Evolutionary conservation across 2,888 invertebrate genomes (phyloP), one percentile per base, ranked within the genome.

Genomic region (Adela reaumurella): DNA sequence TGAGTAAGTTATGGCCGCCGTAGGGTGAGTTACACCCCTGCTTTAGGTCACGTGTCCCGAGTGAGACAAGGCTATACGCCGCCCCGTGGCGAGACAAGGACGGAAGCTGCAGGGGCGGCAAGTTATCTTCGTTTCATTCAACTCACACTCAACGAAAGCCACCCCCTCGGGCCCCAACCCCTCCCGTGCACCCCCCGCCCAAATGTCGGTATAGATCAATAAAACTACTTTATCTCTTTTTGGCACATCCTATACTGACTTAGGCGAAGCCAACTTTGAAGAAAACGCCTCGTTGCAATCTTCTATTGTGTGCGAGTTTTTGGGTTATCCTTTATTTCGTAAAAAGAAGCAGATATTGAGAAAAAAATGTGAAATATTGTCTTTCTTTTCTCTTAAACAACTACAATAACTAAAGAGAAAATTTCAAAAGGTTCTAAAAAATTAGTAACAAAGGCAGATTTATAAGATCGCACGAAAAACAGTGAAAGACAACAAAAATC

Each of bases 191-290:
- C 11, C 35, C n/a, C 35, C 70, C 65, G 61, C 73, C 70, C 68
- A 73, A 74, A 76, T 72, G 77, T 78, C 77, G 76, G 77, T 77
- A 73, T 78, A 78, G 80, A 80, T 80, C 80, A 80, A 80, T 80
- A 80, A 80, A 80, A 80, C 79, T 79, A 79, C 79, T 80, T 80
- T 80, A 80, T 80, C 78, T 80, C 79, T 79, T 80, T 80, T 80
- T 79, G 80, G 80, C 80, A 79, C 78, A 77, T 79, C 74, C 79
- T 74, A 70, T 73, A 35, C 11, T 14, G 35, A 35, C 35, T 35
- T 35, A 14, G 11, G 8, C 3, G 24, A 14, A 35, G 35, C 35
- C 35, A 35, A 35, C 35, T 35, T 35, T 35, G 6, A 35, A 14
- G 24, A 24, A 35, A 35, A 35, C n/a, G 35, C 35, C n/a, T 8